phyloP scores from a whole-genome alignment of 2,113 vertebrate genomes.

The Elephas maximus region DNA sequence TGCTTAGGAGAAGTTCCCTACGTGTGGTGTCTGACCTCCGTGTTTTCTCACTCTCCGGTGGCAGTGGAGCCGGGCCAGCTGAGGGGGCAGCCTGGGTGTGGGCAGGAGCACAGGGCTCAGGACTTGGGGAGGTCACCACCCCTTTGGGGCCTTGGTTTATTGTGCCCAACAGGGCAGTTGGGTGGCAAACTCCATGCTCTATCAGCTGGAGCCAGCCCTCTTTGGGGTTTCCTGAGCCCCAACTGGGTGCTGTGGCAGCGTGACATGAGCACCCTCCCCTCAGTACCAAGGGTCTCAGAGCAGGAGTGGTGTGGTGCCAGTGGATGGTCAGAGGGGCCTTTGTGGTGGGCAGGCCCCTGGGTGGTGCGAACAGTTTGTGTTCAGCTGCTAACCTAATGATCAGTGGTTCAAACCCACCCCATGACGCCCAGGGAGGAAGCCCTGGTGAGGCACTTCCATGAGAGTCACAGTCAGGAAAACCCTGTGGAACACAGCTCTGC shows the following conservation, averaged over 20 bases:
- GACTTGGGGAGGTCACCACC: not conserved
- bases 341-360: not conserved
- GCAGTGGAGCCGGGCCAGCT: not conserved
- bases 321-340: not conserved
- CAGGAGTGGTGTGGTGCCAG: not conserved
- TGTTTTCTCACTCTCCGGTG: not conserved
- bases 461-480: not conserved
- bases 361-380: not conserved
- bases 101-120: not conserved
- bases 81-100: accelerated
- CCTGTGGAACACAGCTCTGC: no score
- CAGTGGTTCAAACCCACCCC: not conserved
- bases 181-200: not conserved
- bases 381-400: not conserved
- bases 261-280: not conserved
- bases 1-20: no score
- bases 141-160: not conserved
- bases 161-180: not conserved
- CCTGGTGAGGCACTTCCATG: not conserved
- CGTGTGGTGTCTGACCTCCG: no score
- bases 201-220: not conserved
- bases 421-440: not conserved
- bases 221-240: not conserved
- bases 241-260: not conserved
- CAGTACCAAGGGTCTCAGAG: not conserved